Base-by-base conservation (phyloP, 2,797 vertebrate species). In the Coluber constrictor region DNA sequence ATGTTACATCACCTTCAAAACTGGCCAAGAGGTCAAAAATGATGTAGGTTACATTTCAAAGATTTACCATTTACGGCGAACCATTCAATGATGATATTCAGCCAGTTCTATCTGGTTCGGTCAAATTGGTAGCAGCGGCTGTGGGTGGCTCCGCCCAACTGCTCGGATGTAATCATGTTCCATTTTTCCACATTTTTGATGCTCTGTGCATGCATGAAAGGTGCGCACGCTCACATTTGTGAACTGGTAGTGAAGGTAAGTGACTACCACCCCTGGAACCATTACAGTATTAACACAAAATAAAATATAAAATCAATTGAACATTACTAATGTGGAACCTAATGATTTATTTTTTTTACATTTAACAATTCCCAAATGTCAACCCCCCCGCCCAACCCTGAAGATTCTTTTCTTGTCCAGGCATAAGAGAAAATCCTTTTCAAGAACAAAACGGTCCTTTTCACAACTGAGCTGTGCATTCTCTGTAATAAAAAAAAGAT, bases 281-380 rank as follows among this genome's bases (percentile, higher is more conserved):
- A 94, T 90, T 95, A 94, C 10, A 94, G n/a, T 87, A 94, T 91
- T 47, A 94, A 92, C 92, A 92, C 86, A 94, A 59, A n/a, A 95
- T 94, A 95, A 90, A 95, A 94, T 59, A 94, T 94, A 66, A 95
- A 96, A 94, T 94, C 95, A 92, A 94, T 90, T 93, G 86, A 94
- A 90, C 94, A 60, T 6, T 93, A 15, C 51, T 55, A 94, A 90
- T 94, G 70, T 60, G 91, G 29, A 91, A 92, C 32, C 54, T 94
- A 87, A 27, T 92, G 87, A 60, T 79, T 47, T 20, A n/a, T n/a
- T 6, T 37, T n/a, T 95, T 96, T 95, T 94, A 93, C 16, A 32
- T 83, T 15, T 27, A 87, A 43, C 83, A 91, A 74, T 95, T 87
- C 5, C 74, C 92, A 93, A 3, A 47, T 93, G 27, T 83, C 54